Base-by-base conservation (phyloP, 35 echinoderm and acorn worm species). In the Apostichopus japonicus region DNA sequence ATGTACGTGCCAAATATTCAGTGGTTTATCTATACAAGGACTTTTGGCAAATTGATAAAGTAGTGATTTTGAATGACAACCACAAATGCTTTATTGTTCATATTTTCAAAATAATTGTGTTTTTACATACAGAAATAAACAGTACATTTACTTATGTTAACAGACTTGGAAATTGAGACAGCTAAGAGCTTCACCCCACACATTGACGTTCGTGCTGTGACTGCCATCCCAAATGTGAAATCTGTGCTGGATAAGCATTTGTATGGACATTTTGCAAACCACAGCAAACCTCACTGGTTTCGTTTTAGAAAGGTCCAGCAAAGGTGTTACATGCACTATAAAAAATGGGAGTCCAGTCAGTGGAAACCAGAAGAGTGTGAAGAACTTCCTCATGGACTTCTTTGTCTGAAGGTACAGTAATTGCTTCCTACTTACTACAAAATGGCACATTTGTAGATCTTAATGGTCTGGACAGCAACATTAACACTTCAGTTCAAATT, bases 241-340 rank as follows among this genome's bases (percentile, higher is more conserved):
- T 15, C 57, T 63, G 19, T 63, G 5, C 62, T 90, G 1, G 24
- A 44, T 10, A 11, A 72, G 56, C 23, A 77, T 65, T 4, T 72
- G 2, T 90, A 72, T 17, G 88, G 88, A 27, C 24, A 17, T 15
- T 90, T 90, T 53, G 44, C 11, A 13, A 77, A 77, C 70, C 71
- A 90, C 33, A 76, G 65, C 88, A 90, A 77, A 59, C 71, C 88
- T 53, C 88, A 90, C 65, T 76, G 88, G 65, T 90, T 90, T 77
- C 88, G 63, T n/a, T 90, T 90, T 65, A 90, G 72, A 16, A 90
- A 72, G 9, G 23, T 23, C 1, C 15, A 90, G 10, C 61, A 65
- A 51, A 90, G 14, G 17, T 72, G 19, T 33, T 77, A 77, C 51
- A 90, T 90, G 88, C 72, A 90, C 25, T 90, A 90, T 23, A 90